These are phyloP conservation scores for Trididemnum clinides DNA, from an alignment of 23 tunicate genomes.

Conservation along the genomic window DNA sequence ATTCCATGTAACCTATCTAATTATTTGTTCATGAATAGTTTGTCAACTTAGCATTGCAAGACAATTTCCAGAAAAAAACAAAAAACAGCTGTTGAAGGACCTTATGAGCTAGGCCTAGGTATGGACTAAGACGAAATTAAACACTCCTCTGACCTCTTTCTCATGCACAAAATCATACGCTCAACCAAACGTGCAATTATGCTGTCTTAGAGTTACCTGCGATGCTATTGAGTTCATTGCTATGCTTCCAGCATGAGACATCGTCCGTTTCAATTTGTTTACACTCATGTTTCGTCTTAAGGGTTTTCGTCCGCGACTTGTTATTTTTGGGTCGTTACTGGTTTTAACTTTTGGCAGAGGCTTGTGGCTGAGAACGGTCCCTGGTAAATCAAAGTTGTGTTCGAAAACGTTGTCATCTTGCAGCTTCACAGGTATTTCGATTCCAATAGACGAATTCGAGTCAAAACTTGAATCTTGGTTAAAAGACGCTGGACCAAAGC, in stretches of 20 bases:
- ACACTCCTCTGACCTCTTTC: too few relatives aligned
- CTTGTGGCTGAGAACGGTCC: not conserved
- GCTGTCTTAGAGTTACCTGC: not conserved
- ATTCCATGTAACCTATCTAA: too few relatives aligned
- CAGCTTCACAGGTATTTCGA: not conserved
- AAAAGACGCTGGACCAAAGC: constrained; percentile 20
- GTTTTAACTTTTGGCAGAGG: not conserved
- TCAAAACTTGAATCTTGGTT: not conserved
- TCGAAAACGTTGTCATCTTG: not conserved
- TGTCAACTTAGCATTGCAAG: too few relatives aligned
- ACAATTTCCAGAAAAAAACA: too few relatives aligned
- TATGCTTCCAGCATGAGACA: constrained; percentile 9
- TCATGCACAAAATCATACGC: too few relatives aligned
- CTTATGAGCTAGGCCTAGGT: too few relatives aligned
- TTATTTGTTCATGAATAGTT: too few relatives aligned
- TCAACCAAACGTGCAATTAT: too few relatives aligned
- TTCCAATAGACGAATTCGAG: not conserved
- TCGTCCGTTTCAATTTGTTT: not conserved
- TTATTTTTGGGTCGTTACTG: not conserved
- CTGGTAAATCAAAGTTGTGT: not conserved
- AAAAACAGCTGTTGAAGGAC: too few relatives aligned
- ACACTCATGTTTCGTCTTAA: too few relatives aligned
- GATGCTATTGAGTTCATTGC: not conserved
- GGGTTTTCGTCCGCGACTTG: not conserved
- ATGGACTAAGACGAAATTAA: too few relatives aligned